Percentiles rank a stretch among this genome's conserved stretches.
phyloP scores from a whole-genome alignment of 2,113 vertebrate genomes.

The Brachirus orientalis region DNA sequence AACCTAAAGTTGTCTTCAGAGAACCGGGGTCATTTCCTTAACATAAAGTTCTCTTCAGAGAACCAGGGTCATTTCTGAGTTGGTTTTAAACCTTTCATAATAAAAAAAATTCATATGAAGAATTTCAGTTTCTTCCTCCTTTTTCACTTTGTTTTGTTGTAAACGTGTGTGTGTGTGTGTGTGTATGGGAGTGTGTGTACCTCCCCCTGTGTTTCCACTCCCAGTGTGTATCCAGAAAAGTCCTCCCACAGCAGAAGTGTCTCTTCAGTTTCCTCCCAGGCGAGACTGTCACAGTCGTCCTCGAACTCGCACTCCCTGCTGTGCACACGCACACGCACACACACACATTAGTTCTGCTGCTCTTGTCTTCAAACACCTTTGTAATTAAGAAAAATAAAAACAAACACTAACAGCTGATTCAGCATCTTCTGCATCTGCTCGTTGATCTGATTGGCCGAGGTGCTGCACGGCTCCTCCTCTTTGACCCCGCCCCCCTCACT shows the following conservation, averaged over 20 bases:
- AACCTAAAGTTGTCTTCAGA: too few species aligned
- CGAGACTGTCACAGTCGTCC: constrained; percentile 94
- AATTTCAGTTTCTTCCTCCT: too few species aligned
- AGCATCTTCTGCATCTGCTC: constrained; percentile 98
- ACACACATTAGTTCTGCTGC: too few species aligned
- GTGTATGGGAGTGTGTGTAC: constrained; percentile 63
- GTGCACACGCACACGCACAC: not conserved
- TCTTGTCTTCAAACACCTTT: not conserved
- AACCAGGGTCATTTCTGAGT: too few species aligned
- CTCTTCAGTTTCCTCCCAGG: constrained; percentile 95
- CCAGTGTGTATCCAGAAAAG: constrained; percentile 87
- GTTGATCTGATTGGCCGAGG: constrained; percentile 87
- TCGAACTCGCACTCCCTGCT: constrained; percentile 92
- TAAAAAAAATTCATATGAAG: too few species aligned
- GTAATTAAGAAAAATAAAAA: not conserved
- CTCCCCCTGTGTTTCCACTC: constrained; percentile 76
- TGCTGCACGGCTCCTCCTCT: constrained; percentile 83
- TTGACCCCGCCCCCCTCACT: constrained; percentile 72
- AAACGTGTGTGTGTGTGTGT: not conserved
- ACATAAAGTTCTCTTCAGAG: too few species aligned
- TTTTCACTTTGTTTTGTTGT: not conserved
- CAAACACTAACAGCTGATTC: constrained; percentile 90
- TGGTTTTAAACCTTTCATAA: too few species aligned
- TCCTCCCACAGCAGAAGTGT: constrained; percentile 95
- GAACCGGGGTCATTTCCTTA: too few species aligned